Base-by-base conservation (phyloP, 2,888 invertebrate species). In the Pammene aurita region DNA sequence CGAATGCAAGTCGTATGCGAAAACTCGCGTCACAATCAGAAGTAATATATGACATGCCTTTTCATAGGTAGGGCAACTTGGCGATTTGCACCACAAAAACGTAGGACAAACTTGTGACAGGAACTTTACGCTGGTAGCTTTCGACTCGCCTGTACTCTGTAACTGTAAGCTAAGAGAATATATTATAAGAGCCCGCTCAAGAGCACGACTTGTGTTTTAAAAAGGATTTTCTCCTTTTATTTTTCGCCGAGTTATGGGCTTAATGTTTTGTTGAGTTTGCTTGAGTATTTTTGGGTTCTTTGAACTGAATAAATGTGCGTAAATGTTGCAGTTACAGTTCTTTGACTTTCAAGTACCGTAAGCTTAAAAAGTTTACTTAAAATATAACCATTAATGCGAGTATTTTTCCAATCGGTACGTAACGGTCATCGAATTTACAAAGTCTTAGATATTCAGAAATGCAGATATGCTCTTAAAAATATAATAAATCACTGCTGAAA, bases 191-290 rank as follows among this genome's bases (percentile, higher is more conserved):
- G 26, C 13, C 13, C 42, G 57, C 18, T 13, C 26, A 26, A 26
- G 26, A 26, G 13, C 57, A 38, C 48, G 38, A 52, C 50, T 42
- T 9, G 41, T 18, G 38, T 62, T 62, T 61, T 48, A 38, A 61
- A 62, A 58, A 26, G 50, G 18, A 26, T 18, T 60, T 57, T 48
- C 7, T 41, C 50, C 50, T 52, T 62, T 62, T 62, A 62, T 62
- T 62, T n/a, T 52, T 52, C 13, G 14, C 62, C 62, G 50, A 62
- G 62, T 62, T 62, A 62, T 52, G 62, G 35, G 38, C 50, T 62
- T 62, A 52, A 62, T 52, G 50, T 50, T 46, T 38, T 9, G 16
- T 50, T 7, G 41, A 62, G 62, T 62, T 38, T 48, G 16, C 48
- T 61, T n/a, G 18, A 50, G 62, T 50, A 62, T 62, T 62, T 26